Conservation (phyloP, 2,888 invertebrate species). For the Lymantria dispar region DNA sequence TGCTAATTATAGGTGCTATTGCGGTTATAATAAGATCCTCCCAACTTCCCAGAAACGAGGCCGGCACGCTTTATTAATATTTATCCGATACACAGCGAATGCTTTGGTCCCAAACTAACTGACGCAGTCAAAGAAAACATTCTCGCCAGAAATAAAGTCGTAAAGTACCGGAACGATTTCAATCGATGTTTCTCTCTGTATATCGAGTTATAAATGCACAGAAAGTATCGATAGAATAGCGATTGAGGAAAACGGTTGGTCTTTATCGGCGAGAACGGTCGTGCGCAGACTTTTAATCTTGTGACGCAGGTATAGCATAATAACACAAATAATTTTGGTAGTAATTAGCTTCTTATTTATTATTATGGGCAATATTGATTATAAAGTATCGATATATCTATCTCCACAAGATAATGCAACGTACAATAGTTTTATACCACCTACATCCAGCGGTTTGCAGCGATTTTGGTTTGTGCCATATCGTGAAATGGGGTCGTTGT, state of each 20-base stretch:
- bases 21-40: constrained; percentile 83
- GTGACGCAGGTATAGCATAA: too few relatives aligned
- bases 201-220: constrained; percentile 70
- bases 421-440: too few relatives aligned
- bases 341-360: too few relatives aligned
- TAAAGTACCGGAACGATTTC: constrained; percentile 78
- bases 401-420: too few relatives aligned
- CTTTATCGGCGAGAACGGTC: too few relatives aligned
- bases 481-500: too few relatives aligned
- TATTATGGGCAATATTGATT: too few relatives aligned
- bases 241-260: constrained; percentile 51
- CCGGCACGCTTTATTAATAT: constrained; percentile 80
- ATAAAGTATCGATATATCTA: too few relatives aligned
- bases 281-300: too few relatives aligned
- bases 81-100: constrained; percentile 78
- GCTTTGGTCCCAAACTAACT: constrained; percentile 72
- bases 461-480: too few relatives aligned
- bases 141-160: constrained; percentile 79
- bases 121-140: constrained; percentile 81
- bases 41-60: constrained; percentile 81
- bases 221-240: constrained; percentile 62
- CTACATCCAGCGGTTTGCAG: too few relatives aligned
- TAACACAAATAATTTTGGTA: too few relatives aligned
- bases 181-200: constrained; percentile 74
- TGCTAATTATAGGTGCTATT: constrained; percentile 82